phyloP scores from a whole-genome alignment of 64 coral and sea anemone species.

The Stichodactyla helianthus region DNA sequence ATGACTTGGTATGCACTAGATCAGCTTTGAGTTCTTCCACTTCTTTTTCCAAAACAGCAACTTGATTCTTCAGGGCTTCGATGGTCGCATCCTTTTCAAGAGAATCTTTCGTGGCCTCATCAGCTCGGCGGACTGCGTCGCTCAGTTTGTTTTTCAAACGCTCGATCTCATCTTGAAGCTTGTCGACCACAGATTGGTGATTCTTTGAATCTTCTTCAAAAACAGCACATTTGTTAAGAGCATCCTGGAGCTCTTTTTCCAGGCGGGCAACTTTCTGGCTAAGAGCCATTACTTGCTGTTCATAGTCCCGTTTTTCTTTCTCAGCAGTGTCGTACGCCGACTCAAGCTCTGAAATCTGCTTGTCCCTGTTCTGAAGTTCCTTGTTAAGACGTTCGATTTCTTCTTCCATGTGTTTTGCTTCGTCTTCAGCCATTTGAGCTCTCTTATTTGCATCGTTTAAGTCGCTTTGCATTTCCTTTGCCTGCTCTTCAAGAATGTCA shows the following conservation, averaged over 20 bases:
- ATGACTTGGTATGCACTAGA: constrained; percentile 56
- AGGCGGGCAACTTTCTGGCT: constrained; percentile 55
- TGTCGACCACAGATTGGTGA: constrained; percentile 60
- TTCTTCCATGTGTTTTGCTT: constrained; percentile 51
- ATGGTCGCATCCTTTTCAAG: constrained; percentile 77
- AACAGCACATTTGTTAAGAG: constrained; percentile 55
- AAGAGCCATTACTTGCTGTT: constrained; percentile 60
- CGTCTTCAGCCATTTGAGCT: constrained; percentile 62
- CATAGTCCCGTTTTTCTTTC: constrained; percentile 74
- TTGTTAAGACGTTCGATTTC: constrained; percentile 55
- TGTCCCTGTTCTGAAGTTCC: constrained; percentile 64
- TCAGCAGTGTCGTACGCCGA: constrained; percentile 58
- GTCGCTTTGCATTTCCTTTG: constrained; percentile 76
- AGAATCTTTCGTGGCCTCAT: constrained; percentile 51
- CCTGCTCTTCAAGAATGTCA: constrained; percentile 87
- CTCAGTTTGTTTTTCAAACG: constrained; percentile 64
- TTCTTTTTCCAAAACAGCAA: constrained; percentile 63
- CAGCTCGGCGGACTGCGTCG: constrained; percentile 69
- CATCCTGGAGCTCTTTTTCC: constrained; percentile 66
- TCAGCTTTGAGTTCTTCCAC: constrained; percentile 76
- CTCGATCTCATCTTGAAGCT: constrained; percentile 75
- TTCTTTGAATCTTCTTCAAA: constrained; percentile 83
- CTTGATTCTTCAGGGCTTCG: constrained; percentile 52
- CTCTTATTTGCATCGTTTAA: constrained; percentile 68
- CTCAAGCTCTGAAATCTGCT: constrained; percentile 69